Evolutionary conservation across 2,888 invertebrate species (phyloP), one percentile per base, ranked within the genome.

Genomic region (Lampropteryx suffumata): DNA sequence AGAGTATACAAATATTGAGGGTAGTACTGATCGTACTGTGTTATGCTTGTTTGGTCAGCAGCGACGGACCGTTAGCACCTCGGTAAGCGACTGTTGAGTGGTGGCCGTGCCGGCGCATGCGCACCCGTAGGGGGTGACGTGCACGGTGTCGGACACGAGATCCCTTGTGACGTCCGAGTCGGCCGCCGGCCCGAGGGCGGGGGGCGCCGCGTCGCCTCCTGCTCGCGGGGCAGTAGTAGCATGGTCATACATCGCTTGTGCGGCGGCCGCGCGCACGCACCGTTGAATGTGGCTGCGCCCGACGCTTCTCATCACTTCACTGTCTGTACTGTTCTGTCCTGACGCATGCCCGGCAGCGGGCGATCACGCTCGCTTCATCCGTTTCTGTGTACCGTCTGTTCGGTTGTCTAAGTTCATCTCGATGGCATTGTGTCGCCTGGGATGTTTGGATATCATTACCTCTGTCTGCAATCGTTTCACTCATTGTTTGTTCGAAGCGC

Each of bases 281-380:
- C 87, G 87, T 86, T 89, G 77, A 83, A 87, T 89, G 89, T 89
- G 89, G 88, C 89, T 89, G 89, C 85, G 88, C 88, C 89, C 89
- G 88, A 88, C 71, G 89, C 89, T 89, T 90, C 76, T 88, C 89
- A 89, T 89, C 84, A 85, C 86, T 87, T 90, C 89, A 89, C 88
- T 88, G 84, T 88, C 85, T 88, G 87, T 88, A 75, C 88, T 87
- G 87, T 82, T 75, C 86, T 89, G 86, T 88, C 86, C 88, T 82
- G 88, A 88, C 84, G 88, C 89, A 88, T 88, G 89, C 88, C 88
- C 88, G 84, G 80, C 76, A 80, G 84, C 80, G 88, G 88, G 84
- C 87, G 79, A 84, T 88, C 88, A 88, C 88, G 86, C 89, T 88
- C 88, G 87, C 89, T 86, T 85, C 88, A 89, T 89, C 85, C 84